Percentiles rank a stretch among this genome's conserved stretches.
These are phyloP conservation scores for Zoanthus gigantus DNA, from an alignment of 92 coral and sea anemone species.

Conservation along the genomic window DNA sequence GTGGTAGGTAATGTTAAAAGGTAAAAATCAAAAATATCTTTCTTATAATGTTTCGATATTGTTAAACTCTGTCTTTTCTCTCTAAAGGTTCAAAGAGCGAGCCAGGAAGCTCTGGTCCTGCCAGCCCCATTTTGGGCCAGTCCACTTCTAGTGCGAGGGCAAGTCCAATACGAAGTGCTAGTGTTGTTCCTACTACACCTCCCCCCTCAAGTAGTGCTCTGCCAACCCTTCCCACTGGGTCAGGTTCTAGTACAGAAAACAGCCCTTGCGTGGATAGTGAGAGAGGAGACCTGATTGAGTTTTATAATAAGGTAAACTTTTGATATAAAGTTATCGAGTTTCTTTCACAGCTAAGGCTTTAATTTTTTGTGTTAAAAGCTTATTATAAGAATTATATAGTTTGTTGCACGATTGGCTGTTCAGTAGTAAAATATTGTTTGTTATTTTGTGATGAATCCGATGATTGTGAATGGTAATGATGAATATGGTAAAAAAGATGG, in stretches of 20 bases:
- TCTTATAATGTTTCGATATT: too few relatives aligned
- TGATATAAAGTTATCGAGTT: neutral
- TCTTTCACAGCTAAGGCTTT: neutral
- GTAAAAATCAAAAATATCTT: too few relatives aligned
- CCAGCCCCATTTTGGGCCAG: conserved; percentile 79
- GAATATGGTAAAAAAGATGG: neutral
- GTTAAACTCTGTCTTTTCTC: neutral
- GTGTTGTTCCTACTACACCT: conserved; percentile 86
- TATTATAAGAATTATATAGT: neutral
- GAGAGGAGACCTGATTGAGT: conserved; percentile 96
- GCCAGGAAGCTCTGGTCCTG: conserved; percentile 81
- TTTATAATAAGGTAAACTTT: conserved; percentile 88
- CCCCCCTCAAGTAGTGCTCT: conserved; percentile 73
- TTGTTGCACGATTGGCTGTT: too few relatives aligned
- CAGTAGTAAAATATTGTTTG: neutral
- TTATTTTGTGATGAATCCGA: neutral
- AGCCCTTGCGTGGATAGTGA: conserved; percentile 87
- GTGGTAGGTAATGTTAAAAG: too few relatives aligned
- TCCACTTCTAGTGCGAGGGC: conserved; percentile 79
- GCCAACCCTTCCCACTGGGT: conserved; percentile 45
- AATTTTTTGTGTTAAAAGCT: too few relatives aligned
- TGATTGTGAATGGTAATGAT: neutral
- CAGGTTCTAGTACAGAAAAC: conserved; percentile 79
- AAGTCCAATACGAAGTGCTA: conserved; percentile 86
- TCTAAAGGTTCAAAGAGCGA: conserved; percentile 72